Evolutionary conservation across 2,113 vertebrate genomes (phyloP).

Genomic region (Seriola rivoliana): DNA sequence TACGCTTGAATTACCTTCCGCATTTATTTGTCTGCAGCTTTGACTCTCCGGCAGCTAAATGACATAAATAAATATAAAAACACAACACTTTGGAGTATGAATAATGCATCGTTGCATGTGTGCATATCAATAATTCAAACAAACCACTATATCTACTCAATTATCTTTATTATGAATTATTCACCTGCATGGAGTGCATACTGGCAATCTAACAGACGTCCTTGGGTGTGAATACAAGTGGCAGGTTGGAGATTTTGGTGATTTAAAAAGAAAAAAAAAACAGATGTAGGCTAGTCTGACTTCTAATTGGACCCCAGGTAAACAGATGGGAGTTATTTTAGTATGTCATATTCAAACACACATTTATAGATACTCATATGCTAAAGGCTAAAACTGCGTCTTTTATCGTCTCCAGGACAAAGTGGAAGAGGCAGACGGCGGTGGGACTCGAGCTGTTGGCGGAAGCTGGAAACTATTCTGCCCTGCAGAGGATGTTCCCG

Average conservation of each 20-base stretch:
- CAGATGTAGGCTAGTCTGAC: constrained; percentile 30
- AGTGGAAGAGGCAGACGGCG: constrained; percentile 98
- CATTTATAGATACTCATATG: background rate
- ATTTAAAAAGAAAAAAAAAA: constrained; percentile 32
- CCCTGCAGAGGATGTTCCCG: constrained; percentile 97
- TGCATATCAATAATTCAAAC: constrained; percentile 95
- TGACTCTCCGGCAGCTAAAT: constrained; percentile 70
- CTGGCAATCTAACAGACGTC: constrained; percentile 60
- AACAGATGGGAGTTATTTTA: constrained; percentile 50
- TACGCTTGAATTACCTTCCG: constrained; percentile 33
- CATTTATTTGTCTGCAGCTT: constrained; percentile 43
- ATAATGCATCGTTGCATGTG: constrained; percentile 94
- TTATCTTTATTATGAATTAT: constrained; percentile 96
- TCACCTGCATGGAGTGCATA: constrained; percentile 83
- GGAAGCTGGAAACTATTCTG: constrained; percentile 96
- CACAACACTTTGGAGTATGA: constrained; percentile 88
- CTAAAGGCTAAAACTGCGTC: background rate
- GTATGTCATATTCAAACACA: constrained; percentile 22
- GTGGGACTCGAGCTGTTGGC: constrained; percentile 96
- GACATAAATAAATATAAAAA: constrained; percentile 87
- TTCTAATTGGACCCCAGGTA: constrained; percentile 56
- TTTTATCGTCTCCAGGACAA: constrained; percentile 86
- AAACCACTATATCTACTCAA: constrained; percentile 94
- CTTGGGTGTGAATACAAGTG: constrained; percentile 70
- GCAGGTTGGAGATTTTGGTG: constrained; percentile 53